Percentiles rank a stretch among this genome's conserved stretches.
phyloP scores from a whole-genome alignment of 2,113 vertebrate species.

The Helogale parvula region DNA sequence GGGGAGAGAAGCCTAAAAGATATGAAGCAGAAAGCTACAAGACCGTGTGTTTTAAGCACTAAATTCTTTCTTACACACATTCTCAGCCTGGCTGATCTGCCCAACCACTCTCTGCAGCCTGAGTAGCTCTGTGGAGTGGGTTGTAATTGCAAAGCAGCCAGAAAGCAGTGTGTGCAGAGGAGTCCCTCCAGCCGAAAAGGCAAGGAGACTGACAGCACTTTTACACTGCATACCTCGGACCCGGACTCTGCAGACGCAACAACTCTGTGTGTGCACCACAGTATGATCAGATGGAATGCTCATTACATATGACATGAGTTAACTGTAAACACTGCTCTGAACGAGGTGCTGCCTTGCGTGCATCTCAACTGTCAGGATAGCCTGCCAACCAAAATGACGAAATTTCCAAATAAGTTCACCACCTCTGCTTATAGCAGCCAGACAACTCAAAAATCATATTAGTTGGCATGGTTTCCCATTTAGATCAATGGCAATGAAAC shows the following conservation, averaged over 20 bases:
- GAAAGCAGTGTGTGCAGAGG: background rate
- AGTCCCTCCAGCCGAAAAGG: background rate
- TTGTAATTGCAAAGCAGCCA: background rate
- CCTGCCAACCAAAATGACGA: background rate
- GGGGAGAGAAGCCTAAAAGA: background rate
- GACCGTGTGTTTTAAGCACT: background rate
- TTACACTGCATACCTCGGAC: background rate
- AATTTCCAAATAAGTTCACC: slow-evolving; percentile 32
- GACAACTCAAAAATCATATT: background rate
- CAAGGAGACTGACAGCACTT: background rate
- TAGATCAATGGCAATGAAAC: background rate
- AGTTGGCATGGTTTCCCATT: background rate
- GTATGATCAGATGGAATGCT: background rate
- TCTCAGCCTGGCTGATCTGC: background rate
- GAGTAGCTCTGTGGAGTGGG: background rate
- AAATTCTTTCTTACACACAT: background rate
- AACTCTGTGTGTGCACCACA: background rate
- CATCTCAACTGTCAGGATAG: background rate
- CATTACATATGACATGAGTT: background rate
- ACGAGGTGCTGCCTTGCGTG: background rate
- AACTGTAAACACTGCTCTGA: background rate
- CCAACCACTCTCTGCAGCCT: background rate
- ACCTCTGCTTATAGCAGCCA: background rate
- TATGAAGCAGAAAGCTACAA: background rate
- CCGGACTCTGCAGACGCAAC: background rate